Conservation (phyloP, 1,140 invertebrate species). For the Bacillus rossius region DNA sequence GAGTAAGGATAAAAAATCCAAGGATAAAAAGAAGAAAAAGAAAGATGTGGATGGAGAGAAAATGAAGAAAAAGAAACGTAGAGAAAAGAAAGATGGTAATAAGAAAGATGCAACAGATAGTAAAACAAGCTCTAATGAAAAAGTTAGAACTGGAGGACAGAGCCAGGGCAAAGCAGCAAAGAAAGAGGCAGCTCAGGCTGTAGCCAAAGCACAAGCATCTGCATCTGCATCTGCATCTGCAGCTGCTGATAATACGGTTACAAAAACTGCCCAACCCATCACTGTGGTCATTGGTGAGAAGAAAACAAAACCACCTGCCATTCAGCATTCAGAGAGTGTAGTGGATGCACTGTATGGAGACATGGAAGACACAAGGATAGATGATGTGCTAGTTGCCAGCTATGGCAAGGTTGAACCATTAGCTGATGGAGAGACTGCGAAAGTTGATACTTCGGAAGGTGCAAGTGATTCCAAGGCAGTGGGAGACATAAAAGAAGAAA, state of each 20-base stretch:
- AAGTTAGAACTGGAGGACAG: not conserved
- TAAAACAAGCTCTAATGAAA: not conserved
- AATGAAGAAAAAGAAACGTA: conserved; percentile 6
- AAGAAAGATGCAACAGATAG: not conserved
- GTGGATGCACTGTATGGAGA: conserved; percentile 9
- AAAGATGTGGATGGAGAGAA: conserved; percentile 5
- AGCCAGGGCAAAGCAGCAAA: not conserved
- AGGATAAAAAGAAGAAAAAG: conserved; percentile 11
- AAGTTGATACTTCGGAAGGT: not conserved
- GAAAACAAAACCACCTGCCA: too few relatives aligned
- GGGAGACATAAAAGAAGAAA: not conserved
- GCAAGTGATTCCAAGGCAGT: not conserved
- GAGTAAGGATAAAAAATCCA: conserved; percentile 3
- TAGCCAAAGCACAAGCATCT: not conserved
- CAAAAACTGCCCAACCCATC: not conserved
- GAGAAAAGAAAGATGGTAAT: conserved; percentile 7
- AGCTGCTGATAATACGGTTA: not conserved
- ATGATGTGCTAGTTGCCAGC: conserved; percentile 2
- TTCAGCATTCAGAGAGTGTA: conserved; percentile 4
- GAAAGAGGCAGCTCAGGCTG: not conserved
- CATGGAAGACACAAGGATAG: conserved; percentile 16
- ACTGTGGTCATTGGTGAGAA: not conserved
- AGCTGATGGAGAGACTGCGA: not conserved
- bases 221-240: not conserved
- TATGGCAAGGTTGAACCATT: not conserved